Percentiles rank a stretch among this genome's conserved stretches.
phyloP scores from a whole-genome alignment of 2,797 vertebrate genomes.

The Cuculus canorus region DNA sequence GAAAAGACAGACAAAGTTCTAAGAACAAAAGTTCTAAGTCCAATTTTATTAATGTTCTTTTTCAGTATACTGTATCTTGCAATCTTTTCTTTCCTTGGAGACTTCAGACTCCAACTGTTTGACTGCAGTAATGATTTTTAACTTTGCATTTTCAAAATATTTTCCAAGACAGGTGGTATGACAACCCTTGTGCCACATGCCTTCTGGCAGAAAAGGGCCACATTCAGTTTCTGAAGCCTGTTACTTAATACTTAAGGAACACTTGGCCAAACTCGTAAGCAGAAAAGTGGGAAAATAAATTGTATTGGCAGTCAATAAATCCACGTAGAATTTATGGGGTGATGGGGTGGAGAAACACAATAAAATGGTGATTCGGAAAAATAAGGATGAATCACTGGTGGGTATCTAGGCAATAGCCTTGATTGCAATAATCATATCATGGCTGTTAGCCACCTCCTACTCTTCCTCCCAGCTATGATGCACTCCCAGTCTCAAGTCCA shows the following conservation, averaged over 20 bases:
- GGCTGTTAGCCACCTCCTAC: constrained; percentile 23
- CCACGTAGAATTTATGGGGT: constrained; percentile 49
- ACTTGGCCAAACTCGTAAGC: neutral
- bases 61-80: neutral
- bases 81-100: constrained; percentile 4
- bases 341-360: constrained; percentile 60
- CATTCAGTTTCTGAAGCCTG: neutral
- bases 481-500: neutral
- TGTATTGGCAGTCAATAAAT: constrained; percentile 31
- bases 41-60: neutral
- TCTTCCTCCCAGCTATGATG: neutral
- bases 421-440: constrained; percentile 12
- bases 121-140: neutral
- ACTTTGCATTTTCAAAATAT: neutral
- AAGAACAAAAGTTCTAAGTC: neutral
- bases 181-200: neutral
- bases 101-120: neutral
- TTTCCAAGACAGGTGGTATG: constrained; percentile 47
- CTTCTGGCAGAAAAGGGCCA: neutral
- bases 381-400: constrained; percentile 54
- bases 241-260: neutral
- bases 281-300: constrained; percentile 29
- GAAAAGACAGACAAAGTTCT: neutral
- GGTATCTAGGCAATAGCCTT: constrained; percentile 54
- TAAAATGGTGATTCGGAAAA: constrained; percentile 57